Conservation (phyloP, 1,140 invertebrate genomes). For the Aplysia californica region DNA sequence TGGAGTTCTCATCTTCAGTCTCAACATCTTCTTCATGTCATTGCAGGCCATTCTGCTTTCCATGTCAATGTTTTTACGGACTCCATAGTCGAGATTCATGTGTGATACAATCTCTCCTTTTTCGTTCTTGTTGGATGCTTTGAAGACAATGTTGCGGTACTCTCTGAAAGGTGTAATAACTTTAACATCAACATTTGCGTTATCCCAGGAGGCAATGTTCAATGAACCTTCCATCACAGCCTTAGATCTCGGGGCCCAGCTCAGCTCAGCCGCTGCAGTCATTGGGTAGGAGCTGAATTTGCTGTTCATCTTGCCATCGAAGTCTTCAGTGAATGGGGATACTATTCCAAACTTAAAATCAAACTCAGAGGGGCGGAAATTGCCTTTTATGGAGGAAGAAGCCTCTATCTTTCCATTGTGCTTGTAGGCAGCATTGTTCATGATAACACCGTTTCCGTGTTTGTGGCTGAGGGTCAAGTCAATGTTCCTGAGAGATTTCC, state of each 20-base stretch:
- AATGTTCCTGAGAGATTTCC: constrained; percentile 23
- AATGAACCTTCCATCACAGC: constrained; percentile 16
- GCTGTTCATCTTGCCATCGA: constrained; percentile 15
- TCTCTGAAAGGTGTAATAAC: constrained; percentile 32
- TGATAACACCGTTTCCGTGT: constrained; percentile 1
- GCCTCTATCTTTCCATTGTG: constrained; percentile 10
- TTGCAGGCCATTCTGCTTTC: constrained; percentile 2
- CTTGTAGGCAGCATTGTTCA: background rate
- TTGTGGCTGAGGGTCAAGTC: constrained; percentile 21
- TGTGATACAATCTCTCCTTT: constrained; percentile 16
- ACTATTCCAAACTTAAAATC: constrained; percentile 14
- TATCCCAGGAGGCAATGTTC: background rate
- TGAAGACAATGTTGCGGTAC: constrained; percentile 18
- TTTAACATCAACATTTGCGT: constrained; percentile 24
- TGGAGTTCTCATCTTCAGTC: constrained; percentile 16
- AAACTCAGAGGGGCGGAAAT: background rate
- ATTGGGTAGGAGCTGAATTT: constrained; percentile 18
- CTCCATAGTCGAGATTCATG: constrained; percentile 23
- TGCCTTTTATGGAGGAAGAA: background rate
- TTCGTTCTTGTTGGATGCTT: constrained; percentile 16
- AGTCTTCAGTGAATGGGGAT: constrained; percentile 15
- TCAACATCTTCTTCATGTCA: constrained; percentile 6
- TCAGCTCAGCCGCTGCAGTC: constrained; percentile 10
- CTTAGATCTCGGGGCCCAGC: constrained; percentile 5
- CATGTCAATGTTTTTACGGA: constrained; percentile 17